phyloP scores from a whole-genome alignment of 2,888 invertebrate genomes.

The Escarpia spicata region DNA sequence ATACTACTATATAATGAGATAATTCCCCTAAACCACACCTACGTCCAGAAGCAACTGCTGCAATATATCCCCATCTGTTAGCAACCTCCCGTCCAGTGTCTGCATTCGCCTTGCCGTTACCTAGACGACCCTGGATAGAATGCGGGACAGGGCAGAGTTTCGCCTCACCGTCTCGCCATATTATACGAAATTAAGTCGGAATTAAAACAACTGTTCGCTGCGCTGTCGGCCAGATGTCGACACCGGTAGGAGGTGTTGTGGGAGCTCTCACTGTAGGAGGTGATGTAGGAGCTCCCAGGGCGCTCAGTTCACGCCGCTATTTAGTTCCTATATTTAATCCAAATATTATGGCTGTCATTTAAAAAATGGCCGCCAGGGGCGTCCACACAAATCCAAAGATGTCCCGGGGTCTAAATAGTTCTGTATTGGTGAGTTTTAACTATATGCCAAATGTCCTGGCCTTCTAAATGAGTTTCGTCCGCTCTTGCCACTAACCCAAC shows the following conservation, averaged over 20 bases:
- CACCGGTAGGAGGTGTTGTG: background rate
- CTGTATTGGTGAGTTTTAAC: no score
- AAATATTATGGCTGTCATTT: no score
- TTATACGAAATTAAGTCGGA: slow-evolving; percentile 3
- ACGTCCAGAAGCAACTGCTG: background rate
- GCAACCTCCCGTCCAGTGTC: background rate
- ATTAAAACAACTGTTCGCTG: slow-evolving; percentile 16
- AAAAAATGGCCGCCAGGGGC: no score
- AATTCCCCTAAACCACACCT: background rate
- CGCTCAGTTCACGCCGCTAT: background rate
- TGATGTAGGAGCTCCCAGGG: background rate
- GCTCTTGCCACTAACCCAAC: no score
- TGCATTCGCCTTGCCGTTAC: background rate
- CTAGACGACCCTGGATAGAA: background rate
- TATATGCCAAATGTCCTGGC: no score
- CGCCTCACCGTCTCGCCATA: background rate
- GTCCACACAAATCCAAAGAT: no score
- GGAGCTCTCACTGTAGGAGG: background rate
- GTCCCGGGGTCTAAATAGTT: no score
- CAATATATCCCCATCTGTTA: background rate
- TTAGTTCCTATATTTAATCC: background rate
- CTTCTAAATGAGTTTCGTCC: no score
- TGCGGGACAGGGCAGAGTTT: background rate
- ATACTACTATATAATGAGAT: background rate
- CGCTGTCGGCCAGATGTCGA: background rate